phyloP scores from a whole-genome alignment of 64 coral and sea anemone genomes.

The Astreopora myriophthalma region DNA sequence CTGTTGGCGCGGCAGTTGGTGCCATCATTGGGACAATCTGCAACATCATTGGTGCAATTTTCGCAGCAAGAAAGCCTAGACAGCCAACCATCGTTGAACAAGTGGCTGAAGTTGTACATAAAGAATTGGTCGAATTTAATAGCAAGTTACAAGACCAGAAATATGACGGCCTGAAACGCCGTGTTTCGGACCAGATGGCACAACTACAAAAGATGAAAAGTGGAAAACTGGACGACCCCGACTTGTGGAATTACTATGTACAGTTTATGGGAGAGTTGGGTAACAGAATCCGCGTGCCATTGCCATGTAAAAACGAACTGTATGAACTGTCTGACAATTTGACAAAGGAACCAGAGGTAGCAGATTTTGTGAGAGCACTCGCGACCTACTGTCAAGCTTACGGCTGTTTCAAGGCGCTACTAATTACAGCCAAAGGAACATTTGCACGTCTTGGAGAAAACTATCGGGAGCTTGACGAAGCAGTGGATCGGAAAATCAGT shows the following conservation, averaged over 20 bases:
- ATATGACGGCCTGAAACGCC: not conserved
- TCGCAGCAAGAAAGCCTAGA: not conserved
- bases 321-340: too few species aligned
- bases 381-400: conserved; percentile 12
- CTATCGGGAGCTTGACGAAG: not conserved
- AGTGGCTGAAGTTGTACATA: not conserved
- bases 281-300: not conserved
- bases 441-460: not conserved
- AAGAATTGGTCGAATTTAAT: conserved; percentile 16
- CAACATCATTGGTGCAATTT: too few species aligned
- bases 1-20: too few species aligned
- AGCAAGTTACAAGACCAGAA: conserved; percentile 15
- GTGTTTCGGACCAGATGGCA: not conserved
- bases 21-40: too few species aligned
- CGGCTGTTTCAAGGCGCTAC: conserved; percentile 32
- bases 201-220: not conserved
- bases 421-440: not conserved
- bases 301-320: not conserved
- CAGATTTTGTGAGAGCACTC: conserved; percentile 50
- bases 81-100: not conserved
- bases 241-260: conserved; percentile 34
- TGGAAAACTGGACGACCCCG: conserved; percentile 9
- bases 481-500: not conserved
- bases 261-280: conserved; percentile 34
- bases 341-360: conserved; percentile 3